These are phyloP conservation scores for Agraylea sexmaculata DNA, from an alignment of 1,140 invertebrate genomes.

Conservation along the genomic window DNA sequence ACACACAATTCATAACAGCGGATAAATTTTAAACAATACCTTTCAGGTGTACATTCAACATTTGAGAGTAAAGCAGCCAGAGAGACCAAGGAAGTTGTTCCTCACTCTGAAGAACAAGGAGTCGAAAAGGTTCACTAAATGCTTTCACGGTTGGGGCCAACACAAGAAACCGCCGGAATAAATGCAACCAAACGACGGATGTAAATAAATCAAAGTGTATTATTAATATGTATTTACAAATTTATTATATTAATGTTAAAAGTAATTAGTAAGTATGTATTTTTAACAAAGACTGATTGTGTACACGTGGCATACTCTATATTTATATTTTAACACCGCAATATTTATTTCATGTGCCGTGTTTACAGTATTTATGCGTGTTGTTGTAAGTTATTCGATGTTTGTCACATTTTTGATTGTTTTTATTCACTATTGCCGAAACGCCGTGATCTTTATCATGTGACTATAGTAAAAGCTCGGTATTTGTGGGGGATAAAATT, in stretches of 20 bases:
- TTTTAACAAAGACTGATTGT: too few relatives aligned
- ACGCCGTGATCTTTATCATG: too few relatives aligned
- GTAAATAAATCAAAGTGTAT: conserved; percentile 6
- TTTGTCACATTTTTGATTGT: too few relatives aligned
- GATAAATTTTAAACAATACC: conserved; percentile 17
- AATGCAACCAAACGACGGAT: too few relatives aligned
- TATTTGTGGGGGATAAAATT: too few relatives aligned
- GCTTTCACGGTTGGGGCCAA: conserved; percentile 94
- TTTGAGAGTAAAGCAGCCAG: conserved; percentile 89
- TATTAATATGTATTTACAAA: background rate
- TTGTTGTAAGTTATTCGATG: too few relatives aligned
- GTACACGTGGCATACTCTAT: too few relatives aligned
- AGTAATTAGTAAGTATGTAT: background rate
- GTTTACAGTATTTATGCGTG: too few relatives aligned
- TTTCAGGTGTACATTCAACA: conserved; percentile 94
- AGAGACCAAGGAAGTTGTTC: conserved; percentile 81
- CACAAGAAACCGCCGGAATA: conserved; percentile 62
- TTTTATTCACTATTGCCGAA: too few relatives aligned
- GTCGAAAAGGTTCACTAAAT: conserved; percentile 87
- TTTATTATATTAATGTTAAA: background rate
- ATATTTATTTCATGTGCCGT: too few relatives aligned
- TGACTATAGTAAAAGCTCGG: too few relatives aligned
- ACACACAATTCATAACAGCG: background rate
- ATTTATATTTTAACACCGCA: too few relatives aligned
- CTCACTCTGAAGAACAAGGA: conserved; percentile 97